Evolutionary conservation across 2,113 vertebrate genomes (phyloP).

Genomic region (Peromyscus polionotus): DNA sequence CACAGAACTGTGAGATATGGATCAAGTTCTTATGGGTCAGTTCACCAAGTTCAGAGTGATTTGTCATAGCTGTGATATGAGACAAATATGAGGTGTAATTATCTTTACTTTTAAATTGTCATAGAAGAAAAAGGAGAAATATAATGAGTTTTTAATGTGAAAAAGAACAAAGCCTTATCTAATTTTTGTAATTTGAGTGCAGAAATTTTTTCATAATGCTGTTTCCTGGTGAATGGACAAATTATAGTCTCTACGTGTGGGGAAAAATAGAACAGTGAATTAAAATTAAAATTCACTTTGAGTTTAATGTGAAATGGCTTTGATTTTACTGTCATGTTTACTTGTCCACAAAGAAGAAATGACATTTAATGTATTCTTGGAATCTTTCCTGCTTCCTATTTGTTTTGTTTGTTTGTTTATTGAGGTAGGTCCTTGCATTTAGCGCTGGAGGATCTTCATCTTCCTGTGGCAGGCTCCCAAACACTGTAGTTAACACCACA

Average conservation of each 20-base stretch:
- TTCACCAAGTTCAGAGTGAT: not conserved
- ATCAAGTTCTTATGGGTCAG: not conserved
- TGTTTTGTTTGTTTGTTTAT: not conserved
- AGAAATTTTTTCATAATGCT: not conserved
- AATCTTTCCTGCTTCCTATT: not conserved
- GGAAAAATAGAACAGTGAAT: not conserved
- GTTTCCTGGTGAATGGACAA: not conserved
- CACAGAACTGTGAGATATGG: not conserved
- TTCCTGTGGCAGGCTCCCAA: not conserved
- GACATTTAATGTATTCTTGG: not conserved
- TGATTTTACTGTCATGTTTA: not conserved
- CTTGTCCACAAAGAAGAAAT: slow-evolving; percentile 2
- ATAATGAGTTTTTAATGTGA: not conserved
- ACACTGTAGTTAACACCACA: not conserved
- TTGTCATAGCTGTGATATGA: not conserved
- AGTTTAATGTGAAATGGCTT: not conserved
- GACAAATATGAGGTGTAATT: not conserved
- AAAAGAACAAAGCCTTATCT: not conserved
- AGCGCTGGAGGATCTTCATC: not conserved
- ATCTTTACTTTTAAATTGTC: slow-evolving; percentile 1
- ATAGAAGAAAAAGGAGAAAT: not conserved
- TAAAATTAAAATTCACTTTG: slow-evolving; percentile 46
- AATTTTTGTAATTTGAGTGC: not conserved
- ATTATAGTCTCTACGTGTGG: not conserved
- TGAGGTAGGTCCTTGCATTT: not conserved